These are phyloP conservation scores for Standfussiana lucernea DNA, from an alignment of 2,888 invertebrate species.

Conservation along the genomic window DNA sequence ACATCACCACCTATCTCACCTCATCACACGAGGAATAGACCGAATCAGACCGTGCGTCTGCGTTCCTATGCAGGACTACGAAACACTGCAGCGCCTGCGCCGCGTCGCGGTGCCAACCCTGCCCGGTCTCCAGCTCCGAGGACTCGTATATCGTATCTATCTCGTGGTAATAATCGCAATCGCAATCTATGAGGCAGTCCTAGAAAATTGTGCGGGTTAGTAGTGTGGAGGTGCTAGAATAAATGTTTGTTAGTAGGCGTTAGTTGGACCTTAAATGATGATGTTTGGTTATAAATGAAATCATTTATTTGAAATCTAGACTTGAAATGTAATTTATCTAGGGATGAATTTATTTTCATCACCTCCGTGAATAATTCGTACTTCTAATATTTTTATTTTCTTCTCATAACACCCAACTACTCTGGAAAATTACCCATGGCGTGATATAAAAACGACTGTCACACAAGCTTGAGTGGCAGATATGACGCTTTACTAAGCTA, in stretches of 20 bases:
- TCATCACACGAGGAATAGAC: slow-evolving; percentile 75
- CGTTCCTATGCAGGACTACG: slow-evolving; percentile 73
- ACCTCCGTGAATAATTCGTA: too few relatives aligned
- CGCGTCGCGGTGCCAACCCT: slow-evolving; percentile 77
- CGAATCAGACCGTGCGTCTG: slow-evolving; percentile 71
- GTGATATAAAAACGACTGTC: too few relatives aligned
- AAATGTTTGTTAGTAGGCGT: slow-evolving; percentile 30
- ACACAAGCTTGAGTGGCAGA: too few relatives aligned
- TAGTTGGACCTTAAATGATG: background rate
- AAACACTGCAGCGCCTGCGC: slow-evolving; percentile 79
- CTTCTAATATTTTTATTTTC: too few relatives aligned
- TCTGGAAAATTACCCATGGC: too few relatives aligned
- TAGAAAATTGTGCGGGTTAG: slow-evolving; percentile 72
- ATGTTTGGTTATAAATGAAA: background rate
- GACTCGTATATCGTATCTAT: slow-evolving; percentile 86
- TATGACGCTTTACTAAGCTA: background rate
- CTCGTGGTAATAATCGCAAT: slow-evolving; percentile 81
- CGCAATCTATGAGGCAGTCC: slow-evolving; percentile 69
- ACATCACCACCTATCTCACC: slow-evolving; percentile 69
- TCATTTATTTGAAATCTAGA: background rate
- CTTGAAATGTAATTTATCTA: background rate
- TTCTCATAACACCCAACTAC: too few relatives aligned
- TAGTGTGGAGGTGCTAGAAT: slow-evolving; percentile 14
- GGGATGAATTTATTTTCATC: too few relatives aligned
- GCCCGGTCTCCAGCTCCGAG: slow-evolving; percentile 75